phyloP scores from a whole-genome alignment of 2,113 vertebrate species.

The Mesitornis unicolor region DNA sequence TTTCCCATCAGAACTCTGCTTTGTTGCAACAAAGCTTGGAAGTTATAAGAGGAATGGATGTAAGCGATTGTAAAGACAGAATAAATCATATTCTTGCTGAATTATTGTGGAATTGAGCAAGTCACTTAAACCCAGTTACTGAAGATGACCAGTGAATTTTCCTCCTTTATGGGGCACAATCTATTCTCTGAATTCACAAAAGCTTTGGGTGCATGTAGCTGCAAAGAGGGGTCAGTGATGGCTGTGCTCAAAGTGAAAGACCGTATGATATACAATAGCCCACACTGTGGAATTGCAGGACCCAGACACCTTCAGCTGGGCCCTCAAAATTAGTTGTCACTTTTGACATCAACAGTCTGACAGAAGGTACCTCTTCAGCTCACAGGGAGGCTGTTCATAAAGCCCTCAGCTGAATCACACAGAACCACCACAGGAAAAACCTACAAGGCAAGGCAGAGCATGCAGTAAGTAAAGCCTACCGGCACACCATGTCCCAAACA shows the following conservation, averaged over 20 bases:
- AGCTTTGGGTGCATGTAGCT: background rate
- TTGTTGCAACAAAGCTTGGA: background rate
- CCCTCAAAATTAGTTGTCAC: background rate
- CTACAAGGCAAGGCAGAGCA: too few species aligned
- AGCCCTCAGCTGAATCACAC: background rate
- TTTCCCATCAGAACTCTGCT: background rate
- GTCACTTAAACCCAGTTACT: background rate
- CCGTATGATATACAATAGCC: accelerated
- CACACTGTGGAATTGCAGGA: accelerated
- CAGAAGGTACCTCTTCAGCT: background rate
- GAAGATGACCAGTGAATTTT: background rate
- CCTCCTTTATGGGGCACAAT: background rate
- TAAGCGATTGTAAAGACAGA: background rate
- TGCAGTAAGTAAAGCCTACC: accelerated
- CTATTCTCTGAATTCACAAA: background rate
- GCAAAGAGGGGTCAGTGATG: background rate
- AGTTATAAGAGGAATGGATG: background rate
- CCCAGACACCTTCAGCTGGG: background rate
- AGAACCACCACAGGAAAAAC: accelerated
- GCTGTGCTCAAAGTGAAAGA: background rate
- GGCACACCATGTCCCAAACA: too few species aligned
- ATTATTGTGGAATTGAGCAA: background rate
- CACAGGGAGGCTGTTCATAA: background rate
- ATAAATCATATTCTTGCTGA: background rate
- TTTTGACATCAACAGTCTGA: background rate